These are phyloP conservation scores for Spilosoma lubricipeda DNA, from an alignment of 2,888 invertebrate species.

Conservation along the genomic window DNA sequence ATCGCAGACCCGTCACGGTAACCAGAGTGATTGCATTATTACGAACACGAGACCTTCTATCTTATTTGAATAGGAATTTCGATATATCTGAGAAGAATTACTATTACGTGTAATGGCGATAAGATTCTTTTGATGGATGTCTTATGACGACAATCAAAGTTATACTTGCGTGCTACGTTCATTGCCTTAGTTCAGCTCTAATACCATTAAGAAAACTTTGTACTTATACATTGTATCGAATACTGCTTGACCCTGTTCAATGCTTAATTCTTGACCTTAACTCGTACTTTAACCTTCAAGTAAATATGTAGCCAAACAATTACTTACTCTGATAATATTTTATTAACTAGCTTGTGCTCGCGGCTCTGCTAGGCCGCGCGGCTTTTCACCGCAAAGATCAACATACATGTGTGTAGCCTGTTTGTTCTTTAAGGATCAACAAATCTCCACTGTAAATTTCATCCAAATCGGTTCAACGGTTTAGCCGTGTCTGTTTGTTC, in stretches of 20 bases:
- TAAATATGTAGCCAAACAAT: slow-evolving; percentile 21
- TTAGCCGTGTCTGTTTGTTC: too few relatives aligned
- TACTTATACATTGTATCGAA: slow-evolving; percentile 15
- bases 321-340: slow-evolving; percentile 15
- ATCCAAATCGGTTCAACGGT: too few relatives aligned
- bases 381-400: too few relatives aligned
- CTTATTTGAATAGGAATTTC: background rate
- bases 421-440: too few relatives aligned
- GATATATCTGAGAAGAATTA: background rate
- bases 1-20: background rate
- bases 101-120: background rate
- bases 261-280: slow-evolving; percentile 44
- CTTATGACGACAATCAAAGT: background rate
- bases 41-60: background rate
- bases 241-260: slow-evolving; percentile 34
- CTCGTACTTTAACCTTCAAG: slow-evolving; percentile 39
- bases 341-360: background rate
- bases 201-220: background rate
- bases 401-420: too few relatives aligned
- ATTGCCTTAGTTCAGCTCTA: slow-evolving; percentile 9
- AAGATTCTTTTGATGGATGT: slow-evolving; percentile 2
- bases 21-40: background rate
- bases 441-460: too few relatives aligned
- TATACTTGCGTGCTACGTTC: background rate
- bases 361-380: too few relatives aligned